Evolutionary conservation across 2,113 vertebrate species (phyloP).

Genomic region (Nycticryphes semicollaris): DNA sequence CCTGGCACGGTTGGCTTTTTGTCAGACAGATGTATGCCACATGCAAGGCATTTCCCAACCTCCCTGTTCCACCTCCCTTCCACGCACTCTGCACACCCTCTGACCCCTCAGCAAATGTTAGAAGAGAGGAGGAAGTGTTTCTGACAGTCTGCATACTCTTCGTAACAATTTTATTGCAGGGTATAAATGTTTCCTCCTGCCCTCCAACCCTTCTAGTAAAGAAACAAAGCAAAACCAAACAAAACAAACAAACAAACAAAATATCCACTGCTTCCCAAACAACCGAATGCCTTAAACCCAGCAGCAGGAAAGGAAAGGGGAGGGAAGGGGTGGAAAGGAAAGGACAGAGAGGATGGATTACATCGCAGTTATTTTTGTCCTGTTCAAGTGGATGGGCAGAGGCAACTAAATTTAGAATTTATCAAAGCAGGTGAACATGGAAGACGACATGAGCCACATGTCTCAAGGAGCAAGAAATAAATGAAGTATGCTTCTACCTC

Average conservation of each 20-base stretch:
- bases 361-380: constrained; percentile 58
- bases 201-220: neutral
- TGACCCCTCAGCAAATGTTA: constrained; percentile 21
- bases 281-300: constrained; percentile 28
- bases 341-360: constrained; percentile 49
- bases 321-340: constrained; percentile 42
- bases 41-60: constrained; percentile 60
- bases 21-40: constrained; percentile 59
- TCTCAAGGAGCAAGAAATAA: neutral
- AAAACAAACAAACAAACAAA: constrained; percentile 23
- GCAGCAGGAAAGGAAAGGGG: constrained; percentile 17
- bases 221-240: constrained; percentile 47
- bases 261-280: constrained; percentile 13
- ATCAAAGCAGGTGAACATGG: constrained; percentile 58
- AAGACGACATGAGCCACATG: neutral
- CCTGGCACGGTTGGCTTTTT: constrained; percentile 50
- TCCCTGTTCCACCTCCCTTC: constrained; percentile 51
- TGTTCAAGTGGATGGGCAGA: constrained; percentile 36
- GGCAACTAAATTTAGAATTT: constrained; percentile 55
- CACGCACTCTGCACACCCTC: constrained; percentile 18
- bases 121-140: constrained; percentile 42
- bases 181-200: neutral
- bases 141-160: constrained; percentile 18
- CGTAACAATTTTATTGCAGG: constrained; percentile 32
- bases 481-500: neutral